phyloP scores from a whole-genome alignment of 2,113 vertebrate genomes.

The Microcebus murinus region DNA sequence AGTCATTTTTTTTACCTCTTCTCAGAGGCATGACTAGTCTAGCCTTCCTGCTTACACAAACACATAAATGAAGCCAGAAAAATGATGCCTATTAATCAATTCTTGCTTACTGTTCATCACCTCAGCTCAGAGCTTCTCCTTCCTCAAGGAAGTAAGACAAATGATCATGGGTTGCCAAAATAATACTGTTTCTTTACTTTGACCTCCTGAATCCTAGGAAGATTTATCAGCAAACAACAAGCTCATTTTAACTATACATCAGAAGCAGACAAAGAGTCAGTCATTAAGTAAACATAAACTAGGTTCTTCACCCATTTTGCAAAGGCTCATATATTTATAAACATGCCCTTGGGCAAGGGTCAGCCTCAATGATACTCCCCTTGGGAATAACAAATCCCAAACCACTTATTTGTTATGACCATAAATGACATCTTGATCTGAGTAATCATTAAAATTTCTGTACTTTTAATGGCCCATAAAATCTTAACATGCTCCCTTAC shows the following conservation, averaged over 20 bases:
- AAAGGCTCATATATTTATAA: slow-evolving; percentile 71
- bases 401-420: slow-evolving; percentile 56
- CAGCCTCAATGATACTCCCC: slow-evolving; percentile 31
- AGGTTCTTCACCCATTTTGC: slow-evolving; percentile 57
- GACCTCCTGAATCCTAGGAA: slow-evolving; percentile 51
- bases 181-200: slow-evolving; percentile 58
- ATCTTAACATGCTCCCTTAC: slow-evolving; percentile 23
- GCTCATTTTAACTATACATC: slow-evolving; percentile 63
- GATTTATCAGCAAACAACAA: slow-evolving; percentile 66
- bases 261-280: slow-evolving; percentile 62
- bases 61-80: slow-evolving; percentile 69
- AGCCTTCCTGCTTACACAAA: slow-evolving; percentile 57
- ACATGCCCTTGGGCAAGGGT: slow-evolving; percentile 62
- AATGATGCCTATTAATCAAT: slow-evolving; percentile 74
- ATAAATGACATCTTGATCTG: slow-evolving; percentile 53
- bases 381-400: slow-evolving; percentile 46
- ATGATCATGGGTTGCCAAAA: slow-evolving; percentile 57
- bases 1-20: slow-evolving; percentile 48
- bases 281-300: slow-evolving; percentile 68
- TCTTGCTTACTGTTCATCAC: slow-evolving; percentile 30
- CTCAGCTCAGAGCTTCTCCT: slow-evolving; percentile 46
- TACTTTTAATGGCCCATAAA: slow-evolving; percentile 46
- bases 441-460: slow-evolving; percentile 55
- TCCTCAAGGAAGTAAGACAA: slow-evolving; percentile 69
- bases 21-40: slow-evolving; percentile 43